Conservation (phyloP, 2,113 vertebrate species). For the Notarius quadriscutis region DNA sequence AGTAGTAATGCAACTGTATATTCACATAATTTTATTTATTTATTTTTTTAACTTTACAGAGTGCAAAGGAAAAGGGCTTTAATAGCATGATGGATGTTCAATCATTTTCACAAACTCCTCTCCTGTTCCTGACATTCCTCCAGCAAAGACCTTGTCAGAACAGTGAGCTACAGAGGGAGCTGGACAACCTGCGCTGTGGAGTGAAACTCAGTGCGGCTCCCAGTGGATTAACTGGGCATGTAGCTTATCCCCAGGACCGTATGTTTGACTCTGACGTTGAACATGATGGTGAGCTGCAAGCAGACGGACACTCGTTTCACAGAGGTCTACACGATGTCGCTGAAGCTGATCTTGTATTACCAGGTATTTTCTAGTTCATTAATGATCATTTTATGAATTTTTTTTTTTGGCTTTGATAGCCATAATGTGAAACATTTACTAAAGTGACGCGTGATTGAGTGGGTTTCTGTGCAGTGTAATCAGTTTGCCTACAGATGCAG, state of each 20-base stretch:
- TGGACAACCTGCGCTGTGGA: constrained; percentile 34
- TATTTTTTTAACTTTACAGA: constrained; percentile 20
- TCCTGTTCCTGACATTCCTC: constrained; percentile 66
- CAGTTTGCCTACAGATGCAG: too few relatives aligned
- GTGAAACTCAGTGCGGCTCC: constrained; percentile 11
- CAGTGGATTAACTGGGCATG: neutral
- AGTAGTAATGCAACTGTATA: neutral
- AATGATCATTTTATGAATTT: neutral
- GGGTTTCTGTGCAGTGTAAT: too few relatives aligned
- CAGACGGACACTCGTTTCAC: constrained; percentile 61
- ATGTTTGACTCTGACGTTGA: neutral
- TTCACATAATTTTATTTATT: neutral
- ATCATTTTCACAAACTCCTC: constrained; percentile 7
- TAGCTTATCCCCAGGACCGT: too few relatives aligned
- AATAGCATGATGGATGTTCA: neutral
- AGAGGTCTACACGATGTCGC: constrained; percentile 12
- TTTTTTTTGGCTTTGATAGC: neutral
- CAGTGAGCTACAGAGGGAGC: constrained; percentile 30
- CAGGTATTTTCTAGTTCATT: constrained; percentile 43
- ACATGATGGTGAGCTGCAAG: constrained; percentile 62
- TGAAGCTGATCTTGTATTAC: constrained; percentile 17
- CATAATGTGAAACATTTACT: too few relatives aligned
- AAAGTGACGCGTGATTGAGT: too few relatives aligned
- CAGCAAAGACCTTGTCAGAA: constrained; percentile 50
- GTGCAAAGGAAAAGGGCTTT: constrained; percentile 54